Evolutionary conservation across 2,113 vertebrate species (phyloP), one percentile per base, ranked within the genome.

Genomic region (Semicossyphus pulcher): DNA sequence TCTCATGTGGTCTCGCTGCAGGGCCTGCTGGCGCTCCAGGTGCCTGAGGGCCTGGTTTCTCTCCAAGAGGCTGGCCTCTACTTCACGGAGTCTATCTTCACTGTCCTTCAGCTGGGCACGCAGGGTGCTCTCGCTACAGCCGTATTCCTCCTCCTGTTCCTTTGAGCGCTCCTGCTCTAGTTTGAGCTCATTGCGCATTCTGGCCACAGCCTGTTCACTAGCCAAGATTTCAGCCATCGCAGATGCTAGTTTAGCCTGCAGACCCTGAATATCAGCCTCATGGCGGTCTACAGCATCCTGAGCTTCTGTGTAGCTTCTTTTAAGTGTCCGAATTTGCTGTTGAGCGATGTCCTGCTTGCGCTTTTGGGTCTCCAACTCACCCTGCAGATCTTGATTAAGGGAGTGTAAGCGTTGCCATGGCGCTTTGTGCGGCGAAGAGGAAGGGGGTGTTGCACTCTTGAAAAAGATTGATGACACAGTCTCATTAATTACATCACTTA

Each of bases 401-500:
- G 93, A 95, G 89, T 96, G 96, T 76, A 97, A 95, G 83, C 92
- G 95, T 91, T 97, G 95, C 96, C 95, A 97, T 44, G 93, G 96
- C 89, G 78, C 93, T 95, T 93, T 76, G 69, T 78, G 83, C 1
- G 95, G 93, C 65, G 96, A 94, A 59, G 95, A 82, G 86, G 95
- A 92, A 90, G 95, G 90, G 75, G 86, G 37, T 36, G 88, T 80
- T 53, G 89, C 56, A 74, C 93, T 97, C 97, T 99, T 98, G 94
- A 97, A 99, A 89, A 92, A 98, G 94, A 98, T 95, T 88, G 94
- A 96, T 94, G 94, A 96, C 91, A 99, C 90, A 97, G 78, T 76
- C 90, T 91, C 81, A 92, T 99, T 98, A 98, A 95, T 95, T 92
- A 95, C 90, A 95, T 94, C 93, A 93, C 90, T 91, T 80, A 87